phyloP scores from a whole-genome alignment of 2,888 invertebrate genomes.

The Tachina grossa region DNA sequence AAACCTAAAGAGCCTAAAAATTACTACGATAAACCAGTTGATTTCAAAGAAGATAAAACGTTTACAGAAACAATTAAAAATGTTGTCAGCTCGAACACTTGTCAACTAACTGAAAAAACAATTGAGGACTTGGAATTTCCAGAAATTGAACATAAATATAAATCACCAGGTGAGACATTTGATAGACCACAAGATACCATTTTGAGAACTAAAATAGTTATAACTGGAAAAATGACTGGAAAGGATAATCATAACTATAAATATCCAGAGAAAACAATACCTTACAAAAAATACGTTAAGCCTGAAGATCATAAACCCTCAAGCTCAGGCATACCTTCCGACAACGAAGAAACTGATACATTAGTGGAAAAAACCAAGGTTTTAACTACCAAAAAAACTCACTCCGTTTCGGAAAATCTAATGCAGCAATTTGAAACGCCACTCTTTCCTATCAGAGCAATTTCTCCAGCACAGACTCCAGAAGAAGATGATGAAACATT shows the following conservation, averaged over 20 bases:
- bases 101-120: neutral
- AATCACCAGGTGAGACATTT: too few species aligned
- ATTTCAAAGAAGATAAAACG: conserved; percentile 12
- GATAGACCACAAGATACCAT: neutral
- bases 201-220: neutral
- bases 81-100: neutral
- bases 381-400: neutral
- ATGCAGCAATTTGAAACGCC: neutral
- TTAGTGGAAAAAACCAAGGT: neutral
- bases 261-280: neutral
- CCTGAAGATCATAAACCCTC: neutral
- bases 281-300: neutral
- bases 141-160: too few species aligned
- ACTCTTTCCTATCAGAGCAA: neutral
- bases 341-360: neutral
- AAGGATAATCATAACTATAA: neutral
- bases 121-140: neutral
- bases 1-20: conserved; percentile 1
- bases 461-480: neutral
- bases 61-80: neutral
- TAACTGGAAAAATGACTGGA: neutral
- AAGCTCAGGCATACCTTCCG: neutral
- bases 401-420: neutral
- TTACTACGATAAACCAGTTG: neutral
- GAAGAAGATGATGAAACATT: neutral